These are phyloP conservation scores for Notospermus geniculatus DNA, from an alignment of 1,140 invertebrate species.

Conservation along the genomic window DNA sequence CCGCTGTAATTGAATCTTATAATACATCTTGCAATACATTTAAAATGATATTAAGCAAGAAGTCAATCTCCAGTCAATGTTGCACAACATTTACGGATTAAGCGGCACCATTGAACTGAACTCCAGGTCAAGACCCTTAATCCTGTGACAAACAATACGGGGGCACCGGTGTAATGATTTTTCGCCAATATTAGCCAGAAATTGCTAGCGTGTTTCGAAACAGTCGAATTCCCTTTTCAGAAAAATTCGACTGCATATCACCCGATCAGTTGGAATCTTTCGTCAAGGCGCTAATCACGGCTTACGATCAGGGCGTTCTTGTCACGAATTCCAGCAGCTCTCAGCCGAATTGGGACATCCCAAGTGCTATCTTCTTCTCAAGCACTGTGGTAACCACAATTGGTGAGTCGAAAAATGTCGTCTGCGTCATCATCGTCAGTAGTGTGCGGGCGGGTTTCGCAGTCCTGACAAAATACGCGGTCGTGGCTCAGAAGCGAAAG, in stretches of 20 bases:
- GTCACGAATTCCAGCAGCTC: constrained; percentile 7
- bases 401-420: constrained; percentile 14
- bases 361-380: constrained; percentile 27
- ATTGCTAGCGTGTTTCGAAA: not conserved
- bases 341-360: constrained; percentile 22
- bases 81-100: too few species aligned
- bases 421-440: too few species aligned
- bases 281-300: constrained; percentile 10
- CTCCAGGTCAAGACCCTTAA: too few species aligned
- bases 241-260: constrained; percentile 18
- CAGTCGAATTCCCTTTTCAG: constrained; percentile 8
- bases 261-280: constrained; percentile 15
- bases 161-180: not conserved
- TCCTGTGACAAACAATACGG: too few species aligned
- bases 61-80: too few species aligned
- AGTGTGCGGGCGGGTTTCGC: too few species aligned
- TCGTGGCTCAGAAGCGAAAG: too few species aligned
- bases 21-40: too few species aligned
- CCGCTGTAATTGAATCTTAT: too few species aligned
- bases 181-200: not conserved
- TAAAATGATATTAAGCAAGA: too few species aligned
- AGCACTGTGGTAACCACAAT: constrained; percentile 27
- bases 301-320: constrained; percentile 21
- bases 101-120: too few species aligned
- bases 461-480: too few species aligned